Base-by-base conservation (phyloP, 2,888 invertebrate species). In the Tinea pellionella region DNA sequence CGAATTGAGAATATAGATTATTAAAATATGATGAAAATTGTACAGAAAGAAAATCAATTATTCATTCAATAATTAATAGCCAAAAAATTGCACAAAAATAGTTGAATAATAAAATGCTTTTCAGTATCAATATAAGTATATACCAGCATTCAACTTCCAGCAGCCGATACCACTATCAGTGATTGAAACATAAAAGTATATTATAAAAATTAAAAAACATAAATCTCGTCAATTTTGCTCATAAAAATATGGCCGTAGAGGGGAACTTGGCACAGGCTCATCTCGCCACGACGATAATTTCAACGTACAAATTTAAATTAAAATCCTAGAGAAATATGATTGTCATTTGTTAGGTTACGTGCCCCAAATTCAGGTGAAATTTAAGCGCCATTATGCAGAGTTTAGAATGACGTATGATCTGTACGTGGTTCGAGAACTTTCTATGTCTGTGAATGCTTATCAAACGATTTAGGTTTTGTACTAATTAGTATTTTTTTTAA, bases 261-360 rank as follows among this genome's bases (percentile, higher is more conserved):
- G 12, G 56, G 32, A 57, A 57, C 29, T 57, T 57, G 57, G 57
- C 57, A 57, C 32, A 7, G 15, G 32, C 29, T 55, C 53, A 59
- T 59, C 30, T 41, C 59, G 15, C 57, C 15, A 12, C 41, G 18
- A 30, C 53, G 61, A 60, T 59, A 59, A 59, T 59, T 47, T 47
- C 18, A 11, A 59, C 41, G 15, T n/a, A 18, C 16, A 61, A 61
- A 62, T 62, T 61, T 69, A 79, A 79, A 80, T 80, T 75, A 80
- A 78, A 77, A 72, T 68, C 69, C 61, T 63, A 63, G 67, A 68
- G 70, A 79, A 73, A 75, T 80, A 81, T 73, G 71, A 65, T 62
- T 64, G 73, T 72, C 72, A 72, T 81, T 81, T 73, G 73, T 69
- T 67, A 66, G 63, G 71, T 67, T 24, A 72, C 80, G 80, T 78